Evolutionary conservation across 35 echinoderm and acorn worm genomes (phyloP), one percentile per base, ranked within the genome.

Genomic region (Apostichopus californicus): DNA sequence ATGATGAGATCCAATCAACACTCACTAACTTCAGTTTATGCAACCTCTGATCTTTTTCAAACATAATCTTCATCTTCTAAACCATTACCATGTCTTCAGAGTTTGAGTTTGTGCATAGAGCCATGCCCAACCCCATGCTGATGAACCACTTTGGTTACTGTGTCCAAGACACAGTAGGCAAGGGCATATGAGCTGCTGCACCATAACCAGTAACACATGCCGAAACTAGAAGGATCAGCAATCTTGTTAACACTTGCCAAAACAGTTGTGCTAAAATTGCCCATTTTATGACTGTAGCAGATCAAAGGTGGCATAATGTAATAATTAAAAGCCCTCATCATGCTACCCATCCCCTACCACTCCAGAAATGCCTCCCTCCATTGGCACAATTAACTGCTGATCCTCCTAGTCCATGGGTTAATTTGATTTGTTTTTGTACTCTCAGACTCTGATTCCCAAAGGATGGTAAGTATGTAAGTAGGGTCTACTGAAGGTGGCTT

Each of bases 101-200:
- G 11, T 78, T 78, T 8, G 20, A 78, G 77, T 78, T 78, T 78
- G 77, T 78, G 77, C 25, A 78, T 78, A 22, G 77, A 20, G 77
- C 77, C 77, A 78, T 78, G 77, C 77, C 77, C 8, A 78, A 78
- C 77, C 77, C 77, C 77, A 78, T 8, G 77, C 77, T 78, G 77
- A 78, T 78, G 77, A 78, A 78, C 77, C 77, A 78, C 18, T 78
- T 78, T 78, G 77, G 77, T 78, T 78, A 78, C 77, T 78, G 77
- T 78, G 77, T 78, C 25, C 1, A 8, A 78, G 25, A 78, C 77
- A 78, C 77, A 78, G 77, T 78, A 22, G 77, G 77, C 77, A 78
- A 78, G 77, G 77, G 77, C 77, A 66, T 66, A 17, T 66, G 63
- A 66, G 7, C 26, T 22, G 20, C 12, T 78, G 77, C 77, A 78